A percentile compares a stretch with the other conserved stretches of the same genome.
phyloP scores from a whole-genome alignment of 1,140 invertebrate species.

The Drosophila orosa region DNA sequence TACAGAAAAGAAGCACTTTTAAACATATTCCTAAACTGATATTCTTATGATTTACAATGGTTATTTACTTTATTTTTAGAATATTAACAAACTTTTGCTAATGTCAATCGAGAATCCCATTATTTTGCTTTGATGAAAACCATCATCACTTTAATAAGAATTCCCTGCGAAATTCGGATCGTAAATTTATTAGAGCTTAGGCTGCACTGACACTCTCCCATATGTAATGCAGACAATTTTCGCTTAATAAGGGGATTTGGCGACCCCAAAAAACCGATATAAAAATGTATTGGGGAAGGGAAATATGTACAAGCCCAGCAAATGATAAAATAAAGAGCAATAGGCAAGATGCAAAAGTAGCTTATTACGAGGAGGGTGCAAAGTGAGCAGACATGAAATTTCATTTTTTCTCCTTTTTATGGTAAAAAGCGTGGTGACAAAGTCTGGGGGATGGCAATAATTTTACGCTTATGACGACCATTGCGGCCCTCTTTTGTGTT shows the following conservation, averaged over 20 bases:
- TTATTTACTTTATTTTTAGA: background rate
- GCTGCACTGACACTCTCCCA: constrained; percentile 32
- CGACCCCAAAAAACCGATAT: constrained; percentile 33
- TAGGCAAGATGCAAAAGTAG: constrained; percentile 64
- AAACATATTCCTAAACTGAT: background rate
- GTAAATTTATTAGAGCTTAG: constrained; percentile 80
- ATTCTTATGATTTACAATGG: background rate
- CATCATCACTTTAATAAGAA: constrained; percentile 67
- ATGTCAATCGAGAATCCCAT: background rate
- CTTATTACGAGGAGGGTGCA: constrained; percentile 72
- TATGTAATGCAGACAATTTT: constrained; percentile 71
- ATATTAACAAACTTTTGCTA: background rate
- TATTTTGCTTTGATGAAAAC: constrained; percentile 26
- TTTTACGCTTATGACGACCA: constrained; percentile 74
- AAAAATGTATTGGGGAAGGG: constrained; percentile 52
- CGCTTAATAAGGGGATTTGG: constrained; percentile 76
- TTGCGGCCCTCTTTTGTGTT: constrained; percentile 61
- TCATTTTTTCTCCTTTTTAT: constrained; percentile 43
- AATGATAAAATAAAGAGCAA: constrained; percentile 80
- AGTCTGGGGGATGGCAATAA: constrained; percentile 50
- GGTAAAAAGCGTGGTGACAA: constrained; percentile 36
- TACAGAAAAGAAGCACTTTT: too few species aligned
- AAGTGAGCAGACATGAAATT: constrained; percentile 42
- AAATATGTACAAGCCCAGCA: constrained; percentile 28
- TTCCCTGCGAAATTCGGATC: constrained; percentile 56